phyloP scores from a whole-genome alignment of 64 coral and sea anemone genomes.

The Montipora foliosa region DNA sequence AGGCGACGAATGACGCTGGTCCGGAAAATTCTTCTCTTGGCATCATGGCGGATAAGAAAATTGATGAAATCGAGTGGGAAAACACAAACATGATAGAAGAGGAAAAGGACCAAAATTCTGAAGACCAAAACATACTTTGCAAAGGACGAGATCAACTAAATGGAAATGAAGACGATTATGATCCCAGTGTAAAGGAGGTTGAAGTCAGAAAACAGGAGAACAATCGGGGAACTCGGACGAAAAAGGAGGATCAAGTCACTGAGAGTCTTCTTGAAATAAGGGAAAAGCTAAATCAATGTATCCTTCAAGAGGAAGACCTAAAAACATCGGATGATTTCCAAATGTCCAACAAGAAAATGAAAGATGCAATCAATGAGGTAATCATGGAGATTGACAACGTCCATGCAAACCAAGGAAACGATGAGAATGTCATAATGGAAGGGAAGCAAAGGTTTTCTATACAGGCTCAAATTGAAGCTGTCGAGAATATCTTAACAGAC shows the following conservation, averaged over 20 bases:
- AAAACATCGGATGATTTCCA: conserved; percentile 21
- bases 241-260: background rate
- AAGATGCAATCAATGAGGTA: conserved; percentile 28
- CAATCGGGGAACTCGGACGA: background rate
- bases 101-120: background rate
- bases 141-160: background rate
- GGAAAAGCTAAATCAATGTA: conserved; percentile 9
- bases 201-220: too few relatives aligned
- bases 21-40: conserved; percentile 16
- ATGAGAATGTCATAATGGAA: background rate
- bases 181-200: background rate
- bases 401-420: background rate
- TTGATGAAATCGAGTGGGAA: background rate
- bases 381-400: conserved; percentile 27
- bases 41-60: background rate
- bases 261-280: background rate
- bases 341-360: conserved; percentile 34
- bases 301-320: background rate
- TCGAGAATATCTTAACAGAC: conserved; percentile 44
- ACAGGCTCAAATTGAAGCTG: conserved; percentile 30
- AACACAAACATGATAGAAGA: background rate
- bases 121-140: background rate
- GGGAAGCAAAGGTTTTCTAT: background rate
- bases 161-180: background rate
- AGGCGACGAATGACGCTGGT: conserved; percentile 30